phyloP scores from a whole-genome alignment of 2,888 invertebrate genomes.

The Ophioninae sp. region DNA sequence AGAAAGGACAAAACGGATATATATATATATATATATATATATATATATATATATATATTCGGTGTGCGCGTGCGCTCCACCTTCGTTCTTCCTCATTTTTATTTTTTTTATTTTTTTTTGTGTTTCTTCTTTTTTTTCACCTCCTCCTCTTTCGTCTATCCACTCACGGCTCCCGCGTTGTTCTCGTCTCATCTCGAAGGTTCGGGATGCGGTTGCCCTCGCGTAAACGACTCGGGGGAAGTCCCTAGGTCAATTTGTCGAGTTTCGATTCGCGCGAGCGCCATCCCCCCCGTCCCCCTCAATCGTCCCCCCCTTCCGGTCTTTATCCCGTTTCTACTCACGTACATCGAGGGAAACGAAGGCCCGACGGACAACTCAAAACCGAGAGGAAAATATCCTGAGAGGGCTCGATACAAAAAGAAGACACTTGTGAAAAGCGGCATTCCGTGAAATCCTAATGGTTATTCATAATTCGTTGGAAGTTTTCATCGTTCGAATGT shows the following conservation, averaged over 20 bases:
- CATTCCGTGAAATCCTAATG: not conserved
- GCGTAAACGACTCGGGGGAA: constrained; percentile 36
- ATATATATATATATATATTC: too few species aligned
- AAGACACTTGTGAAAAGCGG: not conserved
- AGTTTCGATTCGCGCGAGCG: constrained; percentile 28
- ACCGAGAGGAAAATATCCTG: not conserved
- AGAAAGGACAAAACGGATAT: constrained; percentile 13
- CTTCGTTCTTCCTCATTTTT: not conserved
- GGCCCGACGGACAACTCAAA: not conserved
- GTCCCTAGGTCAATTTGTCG: constrained; percentile 43
- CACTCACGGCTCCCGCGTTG: constrained; percentile 2
- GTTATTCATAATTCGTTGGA: too few species aligned
- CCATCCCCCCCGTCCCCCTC: too few species aligned
- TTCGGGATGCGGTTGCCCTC: constrained; percentile 9
- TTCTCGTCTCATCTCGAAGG: constrained; percentile 29
- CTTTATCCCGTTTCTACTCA: constrained; percentile 6
- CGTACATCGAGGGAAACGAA: not conserved
- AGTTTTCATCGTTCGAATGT: too few species aligned
- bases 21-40: too few species aligned
- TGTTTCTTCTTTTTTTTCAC: not conserved
- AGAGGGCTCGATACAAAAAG: not conserved
- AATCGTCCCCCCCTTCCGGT: not conserved
- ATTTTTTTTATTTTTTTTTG: not conserved
- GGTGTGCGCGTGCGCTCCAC: not conserved
- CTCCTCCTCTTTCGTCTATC: not conserved